Conservation (phyloP, 2,797 vertebrate genomes). For the Phataginus tricuspis region DNA sequence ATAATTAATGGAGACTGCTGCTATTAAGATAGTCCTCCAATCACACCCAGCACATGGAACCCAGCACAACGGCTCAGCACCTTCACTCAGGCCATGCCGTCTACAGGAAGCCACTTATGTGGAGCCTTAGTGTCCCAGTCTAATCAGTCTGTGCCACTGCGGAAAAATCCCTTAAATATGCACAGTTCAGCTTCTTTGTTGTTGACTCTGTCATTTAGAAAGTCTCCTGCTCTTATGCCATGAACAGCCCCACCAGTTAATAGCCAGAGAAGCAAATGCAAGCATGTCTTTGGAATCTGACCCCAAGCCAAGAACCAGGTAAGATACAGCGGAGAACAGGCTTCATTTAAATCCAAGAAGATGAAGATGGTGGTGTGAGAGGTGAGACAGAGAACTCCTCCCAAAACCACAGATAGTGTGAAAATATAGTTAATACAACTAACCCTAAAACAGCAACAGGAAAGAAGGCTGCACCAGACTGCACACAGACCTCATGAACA, state of each 20-base stretch:
- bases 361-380: no score
- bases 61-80: rapidly evolving
- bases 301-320: background rate
- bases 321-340: background rate
- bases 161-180: background rate
- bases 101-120: background rate
- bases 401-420: no score
- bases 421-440: no score
- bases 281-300: background rate
- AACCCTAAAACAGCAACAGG: no score
- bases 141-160: rapidly evolving
- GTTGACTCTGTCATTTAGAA: background rate
- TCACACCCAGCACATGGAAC: no score
- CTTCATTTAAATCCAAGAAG: no score
- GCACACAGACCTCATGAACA: no score
- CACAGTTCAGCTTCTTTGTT: background rate
- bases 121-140: background rate
- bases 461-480: no score
- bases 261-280: background rate
- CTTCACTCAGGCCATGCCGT: rapidly evolving
- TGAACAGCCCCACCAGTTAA: no score
- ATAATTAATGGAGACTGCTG: background rate
- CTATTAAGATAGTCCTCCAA: background rate
- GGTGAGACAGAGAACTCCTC: no score
- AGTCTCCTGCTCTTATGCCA: background rate